Evolutionary conservation across 2,888 invertebrate species (phyloP), one percentile per base, ranked within the genome.

Genomic region (Drosophila nigricruria): DNA sequence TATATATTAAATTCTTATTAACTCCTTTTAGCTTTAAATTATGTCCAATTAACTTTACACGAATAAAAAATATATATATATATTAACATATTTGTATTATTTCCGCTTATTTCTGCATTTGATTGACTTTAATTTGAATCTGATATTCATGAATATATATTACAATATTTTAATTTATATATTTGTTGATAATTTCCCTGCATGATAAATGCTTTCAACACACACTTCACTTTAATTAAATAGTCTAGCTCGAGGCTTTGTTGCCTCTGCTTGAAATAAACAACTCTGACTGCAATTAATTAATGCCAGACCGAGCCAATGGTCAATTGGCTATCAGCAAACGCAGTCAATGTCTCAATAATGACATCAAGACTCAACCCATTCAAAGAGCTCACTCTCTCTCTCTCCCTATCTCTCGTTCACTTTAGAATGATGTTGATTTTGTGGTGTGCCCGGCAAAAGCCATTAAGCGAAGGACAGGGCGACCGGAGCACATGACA

Each of bases 291-390:
- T 64, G 79, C 64, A 67, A 65, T 81, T 67, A 72, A 70, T 60
- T 43, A 14, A 42, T 9, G 34, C 20, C 23, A 61, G n/a, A 62
- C 27, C 4, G 16, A 30, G 9, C 20, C 23, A 20, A 1, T 23
- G 27, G 14, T 42, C 40, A 40, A 66, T 30, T 62, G 42, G 12
- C 38, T 27, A 58, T 23, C 53, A 10, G 42, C 61, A 61, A 70
- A 59, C 54, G 75, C 70, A 77, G 73, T 58, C 76, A 73, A 70
- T 73, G 77, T 61, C 66, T 53, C 64, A 68, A 68, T 86, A 70
- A 73, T 69, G 84, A 34, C 66, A 71, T 56, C 64, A 58, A 54
- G 49, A 67, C 65, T 56, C 53, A n/a, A 45, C 20, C n/a, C 34
- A 45, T 30, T 42, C 56, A 18, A 23, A 10, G 42, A 60, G 40